phyloP scores from a whole-genome alignment of 2,797 vertebrate genomes.

The Rhynchotus rufescens region DNA sequence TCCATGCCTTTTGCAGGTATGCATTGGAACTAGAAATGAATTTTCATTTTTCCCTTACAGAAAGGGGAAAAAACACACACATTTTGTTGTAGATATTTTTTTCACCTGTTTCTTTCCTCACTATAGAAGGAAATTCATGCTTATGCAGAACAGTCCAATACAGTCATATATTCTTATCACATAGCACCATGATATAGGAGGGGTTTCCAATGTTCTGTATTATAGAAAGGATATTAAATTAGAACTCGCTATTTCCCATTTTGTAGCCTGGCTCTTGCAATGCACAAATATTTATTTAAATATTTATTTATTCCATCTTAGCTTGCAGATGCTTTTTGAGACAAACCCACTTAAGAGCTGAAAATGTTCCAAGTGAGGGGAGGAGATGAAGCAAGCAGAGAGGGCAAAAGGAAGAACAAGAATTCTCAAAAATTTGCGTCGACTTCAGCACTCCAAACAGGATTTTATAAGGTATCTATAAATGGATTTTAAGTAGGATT shows the following conservation, averaged over 20 bases:
- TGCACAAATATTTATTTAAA: neutral
- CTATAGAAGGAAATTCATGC: neutral
- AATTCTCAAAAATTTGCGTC: slow-evolving; percentile 32
- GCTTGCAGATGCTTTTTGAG: slow-evolving; percentile 42
- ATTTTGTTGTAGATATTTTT: neutral
- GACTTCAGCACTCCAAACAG: slow-evolving; percentile 40
- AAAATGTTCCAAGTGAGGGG: neutral
- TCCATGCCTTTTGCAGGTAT: neutral
- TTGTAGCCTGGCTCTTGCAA: slow-evolving; percentile 11
- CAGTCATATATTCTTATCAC: neutral
- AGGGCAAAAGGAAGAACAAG: slow-evolving; percentile 21
- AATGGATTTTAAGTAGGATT: slow-evolving; percentile 71
- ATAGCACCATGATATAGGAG: neutral
- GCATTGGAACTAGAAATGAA: neutral
- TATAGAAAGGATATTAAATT: slow-evolving; percentile 36
- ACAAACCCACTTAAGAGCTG: slow-evolving; percentile 12
- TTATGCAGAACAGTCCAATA: neutral
- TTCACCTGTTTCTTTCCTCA: neutral
- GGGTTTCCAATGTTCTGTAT: neutral
- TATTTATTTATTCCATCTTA: neutral
- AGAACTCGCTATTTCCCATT: neutral
- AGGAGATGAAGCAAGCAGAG: neutral
- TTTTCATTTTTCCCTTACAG: neutral
- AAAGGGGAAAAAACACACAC: neutral
- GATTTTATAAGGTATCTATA: slow-evolving; percentile 66